Evolutionary conservation across 2,888 invertebrate genomes (phyloP).

Genomic region (Hydroisotoma schaefferi): DNA sequence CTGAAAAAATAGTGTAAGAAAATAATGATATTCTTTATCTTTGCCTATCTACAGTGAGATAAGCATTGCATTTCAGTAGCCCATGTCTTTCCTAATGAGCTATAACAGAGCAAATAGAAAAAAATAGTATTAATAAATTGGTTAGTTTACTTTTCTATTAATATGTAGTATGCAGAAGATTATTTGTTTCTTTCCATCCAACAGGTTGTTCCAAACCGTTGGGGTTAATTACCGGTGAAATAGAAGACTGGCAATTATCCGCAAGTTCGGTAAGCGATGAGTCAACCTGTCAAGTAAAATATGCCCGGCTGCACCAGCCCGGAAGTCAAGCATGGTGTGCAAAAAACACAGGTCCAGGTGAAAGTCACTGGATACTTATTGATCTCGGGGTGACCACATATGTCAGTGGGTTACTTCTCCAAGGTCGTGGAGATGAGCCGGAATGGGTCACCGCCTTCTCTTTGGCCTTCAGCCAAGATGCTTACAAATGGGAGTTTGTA

Average conservation of each 20-base stretch:
- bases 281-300: conserved; percentile 53
- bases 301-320: conserved; percentile 55
- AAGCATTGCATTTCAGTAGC: too few relatives aligned
- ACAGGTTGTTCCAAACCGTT: conserved; percentile 51
- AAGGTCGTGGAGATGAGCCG: conserved; percentile 54
- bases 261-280: conserved; percentile 54
- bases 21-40: too few relatives aligned
- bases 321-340: conserved; percentile 57
- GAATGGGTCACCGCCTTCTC: conserved; percentile 57
- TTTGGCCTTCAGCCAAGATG: conserved; percentile 56
- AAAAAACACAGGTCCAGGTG: conserved; percentile 54
- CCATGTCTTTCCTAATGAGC: too few relatives aligned
- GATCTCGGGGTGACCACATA: conserved; percentile 56
- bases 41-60: too few relatives aligned
- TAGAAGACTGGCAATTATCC: conserved; percentile 57
- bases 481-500: conserved; percentile 56
- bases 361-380: conserved; percentile 57
- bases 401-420: conserved; percentile 50
- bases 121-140: too few relatives aligned
- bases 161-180: too few relatives aligned
- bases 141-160: too few relatives aligned
- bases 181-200: too few relatives aligned
- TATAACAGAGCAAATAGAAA: too few relatives aligned
- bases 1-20: too few relatives aligned
- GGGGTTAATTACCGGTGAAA: conserved; percentile 56